These are phyloP conservation scores for Pangasius djambal DNA, from an alignment of 2,797 vertebrate species.

Conservation along the genomic window DNA sequence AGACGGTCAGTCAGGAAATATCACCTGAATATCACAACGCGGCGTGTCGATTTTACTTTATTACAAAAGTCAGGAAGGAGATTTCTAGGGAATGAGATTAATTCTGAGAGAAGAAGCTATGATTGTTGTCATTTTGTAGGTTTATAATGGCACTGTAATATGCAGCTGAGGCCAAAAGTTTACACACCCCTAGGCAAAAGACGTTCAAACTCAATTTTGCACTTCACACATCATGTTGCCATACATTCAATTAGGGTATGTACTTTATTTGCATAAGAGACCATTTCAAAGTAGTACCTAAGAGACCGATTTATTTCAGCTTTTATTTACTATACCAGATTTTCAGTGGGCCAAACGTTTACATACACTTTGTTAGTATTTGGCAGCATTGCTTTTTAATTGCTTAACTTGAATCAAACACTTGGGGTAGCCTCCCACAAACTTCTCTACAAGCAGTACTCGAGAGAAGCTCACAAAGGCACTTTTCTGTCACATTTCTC, in stretches of 20 bases:
- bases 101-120: not conserved
- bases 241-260: not conserved
- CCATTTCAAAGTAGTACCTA: not conserved
- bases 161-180: not conserved
- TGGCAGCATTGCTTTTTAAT: not conserved
- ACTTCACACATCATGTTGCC: not conserved
- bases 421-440: not conserved
- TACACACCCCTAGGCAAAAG: not conserved
- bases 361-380: not conserved
- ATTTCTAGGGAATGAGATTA: not conserved
- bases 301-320: not conserved
- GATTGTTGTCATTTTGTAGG: not conserved
- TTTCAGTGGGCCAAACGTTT: not conserved
- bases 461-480: no score
- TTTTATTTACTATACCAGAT: not conserved
- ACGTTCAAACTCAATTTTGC: not conserved
- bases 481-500: no score
- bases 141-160: not conserved
- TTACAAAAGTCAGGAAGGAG: not conserved
- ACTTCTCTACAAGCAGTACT: not conserved
- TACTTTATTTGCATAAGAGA: not conserved
- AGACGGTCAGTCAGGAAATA: slow-evolving; percentile 81
- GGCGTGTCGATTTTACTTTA: not conserved
- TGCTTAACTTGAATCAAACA: not conserved
- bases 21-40: not conserved